Base-by-base conservation (phyloP, 2,888 invertebrate species). In the Drosophila aldrichi region DNA sequence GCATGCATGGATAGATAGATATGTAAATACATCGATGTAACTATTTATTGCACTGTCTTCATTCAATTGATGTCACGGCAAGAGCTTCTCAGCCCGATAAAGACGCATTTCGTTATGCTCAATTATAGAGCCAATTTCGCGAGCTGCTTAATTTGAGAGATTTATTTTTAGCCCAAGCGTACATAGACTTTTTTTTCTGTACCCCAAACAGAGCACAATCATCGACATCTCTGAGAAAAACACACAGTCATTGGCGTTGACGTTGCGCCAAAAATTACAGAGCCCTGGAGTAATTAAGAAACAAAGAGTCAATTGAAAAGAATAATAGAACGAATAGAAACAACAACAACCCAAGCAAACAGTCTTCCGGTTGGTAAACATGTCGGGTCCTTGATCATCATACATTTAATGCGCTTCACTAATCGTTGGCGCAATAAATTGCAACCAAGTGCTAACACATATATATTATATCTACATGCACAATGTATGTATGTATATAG, bases 101-200 rank as follows among this genome's bases (percentile, higher is more conserved):
- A 68, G 62, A 62, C 36, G 25, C 55, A 49, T 44, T 44, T 58
- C 43, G 29, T 54, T 54, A 38, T 56, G 49, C 55, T 52, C 58
- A 80, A 57, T 65, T 55, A 75, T 46, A 44, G 48, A 41, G 52
- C 44, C 41, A 52, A 66, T 64, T 70, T 52, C n/a, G 55, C 49
- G 41, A 61, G 55, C 69, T 46, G 67, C 73, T 81, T 73, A 61
- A 72, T 63, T 65, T 78, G 14, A 49, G 48, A 55, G 7, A 44
- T 68, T 57, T 81, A 81, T 81, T 76, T 81, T 76, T 81, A 79
- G 73, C 57, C 29, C 57, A 14, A 16, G 29, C 49, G 46, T 44
- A 49, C 60, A 72, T 69, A 32, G 60, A 71, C 65, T 59, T 29
- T 32, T 52, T 36, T 22, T 1, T 22, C n/a, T 29, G 54, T 40